phyloP scores from a whole-genome alignment of 2,797 vertebrate genomes.

The Paguma larvata region DNA sequence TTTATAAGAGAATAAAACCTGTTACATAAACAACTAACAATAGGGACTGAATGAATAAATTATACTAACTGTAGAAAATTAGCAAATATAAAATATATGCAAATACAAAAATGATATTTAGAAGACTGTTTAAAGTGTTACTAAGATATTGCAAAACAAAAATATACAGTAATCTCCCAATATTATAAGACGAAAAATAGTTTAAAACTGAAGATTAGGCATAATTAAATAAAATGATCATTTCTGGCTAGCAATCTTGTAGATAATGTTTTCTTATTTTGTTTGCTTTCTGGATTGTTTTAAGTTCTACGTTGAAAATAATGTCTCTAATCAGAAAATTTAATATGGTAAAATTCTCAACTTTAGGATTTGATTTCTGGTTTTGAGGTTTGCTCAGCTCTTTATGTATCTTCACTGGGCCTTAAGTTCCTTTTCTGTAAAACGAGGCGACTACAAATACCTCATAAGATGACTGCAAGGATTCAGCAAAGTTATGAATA shows the following conservation, averaged over 20 bases:
- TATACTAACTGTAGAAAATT: neutral
- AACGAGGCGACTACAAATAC: neutral
- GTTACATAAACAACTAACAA: neutral
- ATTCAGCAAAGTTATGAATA: slow-evolving; percentile 5
- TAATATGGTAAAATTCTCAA: neutral
- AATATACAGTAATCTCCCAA: neutral
- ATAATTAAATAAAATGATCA: neutral
- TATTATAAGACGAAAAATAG: neutral
- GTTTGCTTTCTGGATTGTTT: neutral
- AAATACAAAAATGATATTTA: too few relatives aligned
- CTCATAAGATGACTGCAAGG: neutral
- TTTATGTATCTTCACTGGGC: neutral
- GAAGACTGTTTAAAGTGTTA: neutral
- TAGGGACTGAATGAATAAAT: neutral
- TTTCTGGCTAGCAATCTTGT: neutral
- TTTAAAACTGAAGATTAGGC: neutral
- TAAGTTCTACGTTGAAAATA: neutral
- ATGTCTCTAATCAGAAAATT: neutral
- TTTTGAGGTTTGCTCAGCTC: neutral
- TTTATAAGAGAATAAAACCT: neutral
- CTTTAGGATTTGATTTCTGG: neutral
- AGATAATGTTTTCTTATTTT: neutral
- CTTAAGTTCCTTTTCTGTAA: neutral
- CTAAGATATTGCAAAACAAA: neutral
- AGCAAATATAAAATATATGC: neutral